phyloP scores from a whole-genome alignment of 2,113 vertebrate species.

The Cochlearius cochlearius region DNA sequence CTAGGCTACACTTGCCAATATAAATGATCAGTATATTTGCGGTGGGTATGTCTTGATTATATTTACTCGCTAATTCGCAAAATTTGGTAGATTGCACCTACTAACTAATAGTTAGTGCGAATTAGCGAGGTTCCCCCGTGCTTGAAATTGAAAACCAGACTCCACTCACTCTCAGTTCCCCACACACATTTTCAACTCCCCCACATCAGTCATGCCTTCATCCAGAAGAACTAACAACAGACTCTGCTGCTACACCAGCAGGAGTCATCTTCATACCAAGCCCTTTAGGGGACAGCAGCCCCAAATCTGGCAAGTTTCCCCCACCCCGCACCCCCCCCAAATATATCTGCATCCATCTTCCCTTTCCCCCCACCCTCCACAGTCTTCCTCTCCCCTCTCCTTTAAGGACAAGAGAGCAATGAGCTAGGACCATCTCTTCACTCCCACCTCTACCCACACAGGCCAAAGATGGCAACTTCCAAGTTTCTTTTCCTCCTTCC shows the following conservation, averaged over 20 bases:
- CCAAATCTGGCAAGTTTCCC: neutral
- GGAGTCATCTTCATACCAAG: neutral
- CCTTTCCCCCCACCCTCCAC: neutral
- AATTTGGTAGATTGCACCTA: constrained; percentile 51
- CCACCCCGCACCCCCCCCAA: neutral
- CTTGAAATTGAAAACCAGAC: constrained; percentile 57
- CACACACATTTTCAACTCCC: constrained; percentile 22
- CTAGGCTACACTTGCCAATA: constrained; percentile 69
- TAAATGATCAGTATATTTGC: neutral
- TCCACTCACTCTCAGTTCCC: constrained; percentile 58
- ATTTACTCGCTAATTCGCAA: constrained; percentile 73
- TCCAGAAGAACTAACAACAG: constrained; percentile 12
- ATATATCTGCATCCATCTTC: neutral
- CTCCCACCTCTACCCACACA: constrained; percentile 40
- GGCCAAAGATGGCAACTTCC: constrained; percentile 16
- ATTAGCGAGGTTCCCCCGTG: constrained; percentile 75
- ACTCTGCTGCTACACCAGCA: neutral
- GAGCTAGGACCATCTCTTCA: constrained; percentile 25
- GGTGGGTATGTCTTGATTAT: constrained; percentile 22
- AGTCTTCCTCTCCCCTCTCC: neutral
- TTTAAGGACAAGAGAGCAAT: neutral
- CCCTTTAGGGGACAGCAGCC: neutral
- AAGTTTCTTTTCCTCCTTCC: constrained; percentile 15
- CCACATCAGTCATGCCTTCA: constrained; percentile 52
- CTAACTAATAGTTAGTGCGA: constrained; percentile 52